A percentile compares a stretch with the other conserved stretches of the same genome.
These are phyloP conservation scores for Aphaenogaster rudis DNA, from an alignment of 1,140 invertebrate genomes.

Conservation along the genomic window DNA sequence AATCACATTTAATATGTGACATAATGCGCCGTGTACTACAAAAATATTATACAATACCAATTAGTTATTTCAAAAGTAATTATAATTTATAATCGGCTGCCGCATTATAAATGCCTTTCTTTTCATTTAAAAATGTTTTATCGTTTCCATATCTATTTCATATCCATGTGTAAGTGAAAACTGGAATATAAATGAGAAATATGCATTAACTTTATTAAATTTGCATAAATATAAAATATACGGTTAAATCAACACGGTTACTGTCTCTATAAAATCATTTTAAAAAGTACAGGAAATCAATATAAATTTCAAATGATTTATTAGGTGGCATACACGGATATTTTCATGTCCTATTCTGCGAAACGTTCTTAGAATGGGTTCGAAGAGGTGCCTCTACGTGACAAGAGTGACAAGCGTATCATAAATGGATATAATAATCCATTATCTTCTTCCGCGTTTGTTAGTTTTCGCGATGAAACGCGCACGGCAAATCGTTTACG, in stretches of 20 bases:
- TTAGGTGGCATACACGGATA: not conserved
- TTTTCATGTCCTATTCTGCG: not conserved
- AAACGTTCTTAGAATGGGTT: not conserved
- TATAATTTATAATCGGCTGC: not conserved
- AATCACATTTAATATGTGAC: constrained; percentile 18
- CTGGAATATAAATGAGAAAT: not conserved
- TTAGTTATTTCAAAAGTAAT: not conserved
- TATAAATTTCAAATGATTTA: constrained; percentile 9
- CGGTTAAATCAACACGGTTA: not conserved
- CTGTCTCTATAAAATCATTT: not conserved
- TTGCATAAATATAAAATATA: not conserved
- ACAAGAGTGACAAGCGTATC: not conserved
- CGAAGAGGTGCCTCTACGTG: not conserved
- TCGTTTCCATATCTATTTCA: not conserved
- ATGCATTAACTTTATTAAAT: constrained; percentile 27
- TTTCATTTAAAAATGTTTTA: not conserved
- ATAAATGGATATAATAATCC: constrained; percentile 34
- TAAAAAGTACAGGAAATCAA: not conserved
- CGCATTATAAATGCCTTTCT: not conserved
- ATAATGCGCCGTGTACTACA: not conserved
- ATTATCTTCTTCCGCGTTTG: not conserved
- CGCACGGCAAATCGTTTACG: constrained; percentile 14
- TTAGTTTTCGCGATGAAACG: constrained; percentile 20
- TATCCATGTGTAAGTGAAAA: not conserved
- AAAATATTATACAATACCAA: not conserved